Conservation (phyloP, 2,113 vertebrate genomes). For the Benitochromis conjunctus region DNA sequence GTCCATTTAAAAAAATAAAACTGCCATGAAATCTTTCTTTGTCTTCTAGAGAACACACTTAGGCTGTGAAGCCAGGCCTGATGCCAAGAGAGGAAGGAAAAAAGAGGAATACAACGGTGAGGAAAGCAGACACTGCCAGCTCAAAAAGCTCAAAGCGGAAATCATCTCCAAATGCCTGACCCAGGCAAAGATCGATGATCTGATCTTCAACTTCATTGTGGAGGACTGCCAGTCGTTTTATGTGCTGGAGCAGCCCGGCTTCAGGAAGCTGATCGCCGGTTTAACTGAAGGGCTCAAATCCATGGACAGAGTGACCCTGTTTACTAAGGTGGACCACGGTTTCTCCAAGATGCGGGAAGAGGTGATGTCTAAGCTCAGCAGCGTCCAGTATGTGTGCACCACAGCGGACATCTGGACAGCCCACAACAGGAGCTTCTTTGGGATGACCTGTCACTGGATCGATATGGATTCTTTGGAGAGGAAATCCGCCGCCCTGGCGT, state of each 20-base stretch:
- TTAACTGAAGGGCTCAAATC: slow-evolving; percentile 63
- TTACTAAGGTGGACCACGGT: slow-evolving; percentile 61
- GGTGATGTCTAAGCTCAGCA: slow-evolving; percentile 57
- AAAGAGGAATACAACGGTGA: slow-evolving; percentile 53
- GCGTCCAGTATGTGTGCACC: slow-evolving; percentile 70
- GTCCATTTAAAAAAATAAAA: not conserved
- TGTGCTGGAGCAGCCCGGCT: slow-evolving; percentile 68
- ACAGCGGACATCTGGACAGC: slow-evolving; percentile 70
- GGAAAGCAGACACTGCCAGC: slow-evolving; percentile 59
- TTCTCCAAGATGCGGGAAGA: slow-evolving; percentile 67
- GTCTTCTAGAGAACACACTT: slow-evolving; percentile 68
- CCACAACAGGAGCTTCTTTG: slow-evolving; percentile 65
- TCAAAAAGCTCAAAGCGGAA: slow-evolving; percentile 61
- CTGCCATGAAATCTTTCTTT: not conserved
- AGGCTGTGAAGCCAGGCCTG: slow-evolving; percentile 59
- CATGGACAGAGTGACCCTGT: slow-evolving; percentile 66
- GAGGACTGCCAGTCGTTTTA: slow-evolving; percentile 73
- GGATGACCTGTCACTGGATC: slow-evolving; percentile 75
- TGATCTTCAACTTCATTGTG: slow-evolving; percentile 69
- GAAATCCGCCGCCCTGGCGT: slow-evolving; percentile 66
- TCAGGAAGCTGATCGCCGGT: slow-evolving; percentile 64
- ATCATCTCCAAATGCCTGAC: slow-evolving; percentile 66
- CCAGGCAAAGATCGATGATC: slow-evolving; percentile 65
- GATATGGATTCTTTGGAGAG: slow-evolving; percentile 55
- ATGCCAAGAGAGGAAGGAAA: slow-evolving; percentile 59